Conservation (phyloP, 2,113 vertebrate species). For the pig (Sus scrofa) region DNA sequence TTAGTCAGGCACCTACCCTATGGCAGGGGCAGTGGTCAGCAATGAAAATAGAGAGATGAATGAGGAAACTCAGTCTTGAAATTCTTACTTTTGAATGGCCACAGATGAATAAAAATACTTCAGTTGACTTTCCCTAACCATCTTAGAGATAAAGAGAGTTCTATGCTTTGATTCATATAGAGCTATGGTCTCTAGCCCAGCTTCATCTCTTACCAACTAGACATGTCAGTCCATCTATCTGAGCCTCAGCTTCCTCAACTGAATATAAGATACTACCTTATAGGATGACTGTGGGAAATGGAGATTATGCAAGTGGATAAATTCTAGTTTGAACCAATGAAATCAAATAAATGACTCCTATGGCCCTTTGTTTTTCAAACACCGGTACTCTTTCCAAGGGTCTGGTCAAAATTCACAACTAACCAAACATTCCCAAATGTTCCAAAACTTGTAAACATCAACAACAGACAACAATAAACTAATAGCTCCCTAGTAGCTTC, state of each 20-base stretch:
- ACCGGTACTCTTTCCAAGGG: neutral
- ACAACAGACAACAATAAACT: neutral
- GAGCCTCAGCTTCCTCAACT: constrained; percentile 13
- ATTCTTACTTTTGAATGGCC: constrained; percentile 40
- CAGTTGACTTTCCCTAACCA: neutral
- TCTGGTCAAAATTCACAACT: neutral
- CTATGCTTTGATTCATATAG: neutral
- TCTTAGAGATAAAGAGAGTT: neutral
- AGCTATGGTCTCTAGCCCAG: neutral
- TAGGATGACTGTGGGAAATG: neutral
- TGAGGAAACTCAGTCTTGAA: neutral
- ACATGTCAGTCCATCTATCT: neutral
- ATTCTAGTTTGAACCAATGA: neutral
- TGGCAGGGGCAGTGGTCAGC: neutral
- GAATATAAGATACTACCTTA: neutral
- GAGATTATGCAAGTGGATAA: neutral
- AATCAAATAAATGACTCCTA: neutral
- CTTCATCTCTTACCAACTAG: neutral
- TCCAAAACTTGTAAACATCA: neutral
- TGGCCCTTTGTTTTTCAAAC: neutral
- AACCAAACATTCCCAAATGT: neutral
- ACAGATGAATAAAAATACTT: neutral
- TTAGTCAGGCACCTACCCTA: constrained; percentile 53
- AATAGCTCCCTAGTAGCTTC: neutral
- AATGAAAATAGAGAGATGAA: neutral